Evolutionary conservation across 2,888 invertebrate species (phyloP), one percentile per base, ranked within the genome.

Genomic region (Cataglyphis albicans): DNA sequence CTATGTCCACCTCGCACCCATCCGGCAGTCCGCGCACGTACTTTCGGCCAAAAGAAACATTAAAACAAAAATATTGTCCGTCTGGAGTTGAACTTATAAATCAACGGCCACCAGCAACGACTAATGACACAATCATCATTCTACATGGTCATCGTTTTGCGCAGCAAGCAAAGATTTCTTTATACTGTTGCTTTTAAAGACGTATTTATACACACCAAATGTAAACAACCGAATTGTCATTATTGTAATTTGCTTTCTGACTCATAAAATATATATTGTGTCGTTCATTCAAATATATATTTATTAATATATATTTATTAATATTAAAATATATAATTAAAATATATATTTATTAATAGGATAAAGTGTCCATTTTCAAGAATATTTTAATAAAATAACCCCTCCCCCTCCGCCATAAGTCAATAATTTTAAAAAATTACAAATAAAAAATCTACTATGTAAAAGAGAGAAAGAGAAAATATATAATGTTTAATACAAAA

Each of bases 51-150:
- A 92, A 93, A 92, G 89, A 87, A 91, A 83, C 87, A 90, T 87
- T 84, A 84, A 87, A 90, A 92, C 89, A 89, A 91, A 92, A 92
- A 92, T 92, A 93, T 92, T 91, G 90, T 91, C 88, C 89, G 90
- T 87, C 89, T 68, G 85, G 78, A 88, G 89, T 90, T 92, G 91
- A 93, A 92, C 92, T 93, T 91, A 90, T 93, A 92, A 92, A 92
- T 93, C 92, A 91, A 91, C 78, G 78, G 85, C 82, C 83, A 70
- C 65, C 81, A 90, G 87, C 86, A 81, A 87, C 84, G 85, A 70
- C 65, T 84, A 88, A 88, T 87, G 85, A 87, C 88, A 86, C 83
- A 86, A 86, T 88, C 84, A 86, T 82, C 72, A 80, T 87, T 86
- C 80, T 83, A 82, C 81, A 74, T 64, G 63, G 68, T 76, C 82